phyloP scores from a whole-genome alignment of 2,888 invertebrate species.

The Malacosoma neustria region DNA sequence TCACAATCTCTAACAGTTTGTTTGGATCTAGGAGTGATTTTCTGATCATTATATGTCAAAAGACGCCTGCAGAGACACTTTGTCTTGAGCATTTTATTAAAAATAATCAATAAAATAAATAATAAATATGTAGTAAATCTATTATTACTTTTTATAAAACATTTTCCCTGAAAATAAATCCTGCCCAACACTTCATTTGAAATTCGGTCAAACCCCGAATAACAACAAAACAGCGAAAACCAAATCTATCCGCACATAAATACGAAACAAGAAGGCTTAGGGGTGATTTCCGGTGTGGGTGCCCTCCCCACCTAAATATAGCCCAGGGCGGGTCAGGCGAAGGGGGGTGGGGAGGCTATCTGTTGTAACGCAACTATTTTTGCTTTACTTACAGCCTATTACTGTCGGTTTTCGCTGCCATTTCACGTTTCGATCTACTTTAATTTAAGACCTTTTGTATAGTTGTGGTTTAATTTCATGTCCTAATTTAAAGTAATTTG shows the following conservation, averaged over 20 bases:
- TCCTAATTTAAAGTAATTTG: too few relatives aligned
- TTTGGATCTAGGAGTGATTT: too few relatives aligned
- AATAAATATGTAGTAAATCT: too few relatives aligned
- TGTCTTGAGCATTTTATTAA: too few relatives aligned
- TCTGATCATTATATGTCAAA: too few relatives aligned
- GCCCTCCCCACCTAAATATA: constrained; percentile 26
- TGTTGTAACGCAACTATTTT: not conserved
- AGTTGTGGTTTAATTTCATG: too few relatives aligned
- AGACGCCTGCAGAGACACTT: too few relatives aligned
- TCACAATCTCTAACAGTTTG: too few relatives aligned
- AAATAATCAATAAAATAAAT: too few relatives aligned
- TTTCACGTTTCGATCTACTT: not conserved
- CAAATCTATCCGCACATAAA: constrained; percentile 27
- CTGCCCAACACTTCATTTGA: not conserved
- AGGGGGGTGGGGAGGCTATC: not conserved
- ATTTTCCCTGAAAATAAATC: too few relatives aligned
- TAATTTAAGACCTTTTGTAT: not conserved
- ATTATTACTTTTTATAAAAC: too few relatives aligned
- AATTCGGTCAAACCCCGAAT: constrained; percentile 6
- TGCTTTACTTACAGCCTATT: not conserved
- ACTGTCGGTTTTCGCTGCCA: not conserved
- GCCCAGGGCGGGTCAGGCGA: constrained; percentile 6
- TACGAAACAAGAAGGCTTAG: constrained; percentile 33
- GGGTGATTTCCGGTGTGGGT: constrained; percentile 43
- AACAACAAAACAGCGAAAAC: constrained; percentile 9